Base-by-base conservation (phyloP, 2,113 vertebrate species). In the Sturnus vulgaris region DNA sequence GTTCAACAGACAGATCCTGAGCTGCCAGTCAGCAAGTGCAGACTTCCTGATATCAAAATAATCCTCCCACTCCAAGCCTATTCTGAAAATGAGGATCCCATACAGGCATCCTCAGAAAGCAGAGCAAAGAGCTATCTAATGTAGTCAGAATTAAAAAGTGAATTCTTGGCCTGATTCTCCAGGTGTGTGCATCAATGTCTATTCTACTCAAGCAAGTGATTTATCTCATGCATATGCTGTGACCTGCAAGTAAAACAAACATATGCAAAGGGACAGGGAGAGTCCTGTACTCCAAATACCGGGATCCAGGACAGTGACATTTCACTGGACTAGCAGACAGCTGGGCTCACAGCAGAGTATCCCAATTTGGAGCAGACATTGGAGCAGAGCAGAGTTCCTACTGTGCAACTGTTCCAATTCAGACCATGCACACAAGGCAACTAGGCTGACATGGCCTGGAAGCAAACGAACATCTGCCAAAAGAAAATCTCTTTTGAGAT, bases 41-140 rank as follows among this genome's bases (percentile, higher is more conserved):
- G 31, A 61, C 35, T 49, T 84, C 31, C 10, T 0, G 0, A n/a
- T n/a, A 83, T n/a, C 0, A 0, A 63, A 66, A 81, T 8, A 76
- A 31, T 30, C 7, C 18, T 23, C 9, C 4, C 1, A 7, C 24
- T n/a, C 21, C 18, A n/a, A n/a, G 30, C 5, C 12, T 12, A n/a
- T 55, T 33, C 57, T 55, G 61, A 61, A 87, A 70, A 40, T 2
- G 52, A 70, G 24, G 39, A 66, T 42, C n/a, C 56, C 7, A 8
- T 49, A 22, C 3, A 59, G 52, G 10, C 40, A 71, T 79, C 42
- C 52, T 68, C 47, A 79, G 25, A 63, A 79, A 76, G 30, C 42
- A 88, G 52, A 56, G 40, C 42, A 66, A 71, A 78, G 35, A 57
- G 31, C 47, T 63, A 16, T 18, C 28, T 79, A 53, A 69, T 9